Evolutionary conservation across 2,888 invertebrate genomes (phyloP).

Genomic region (Pyrrhia umbra): DNA sequence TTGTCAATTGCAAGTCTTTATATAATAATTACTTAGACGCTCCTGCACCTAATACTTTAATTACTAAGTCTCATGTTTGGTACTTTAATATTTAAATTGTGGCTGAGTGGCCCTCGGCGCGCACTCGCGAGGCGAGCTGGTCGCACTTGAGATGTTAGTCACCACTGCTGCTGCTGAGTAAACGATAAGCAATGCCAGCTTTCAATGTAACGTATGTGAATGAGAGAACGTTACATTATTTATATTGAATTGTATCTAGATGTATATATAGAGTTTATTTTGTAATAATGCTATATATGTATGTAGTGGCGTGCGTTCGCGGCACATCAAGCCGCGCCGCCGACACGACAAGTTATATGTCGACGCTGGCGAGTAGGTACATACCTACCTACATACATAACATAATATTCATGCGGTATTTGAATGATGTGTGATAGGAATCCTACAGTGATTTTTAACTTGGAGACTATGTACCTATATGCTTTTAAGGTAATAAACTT

Average conservation of each 20-base stretch:
- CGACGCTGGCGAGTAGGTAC: conserved; percentile 31
- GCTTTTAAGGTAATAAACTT: conserved; percentile 86
- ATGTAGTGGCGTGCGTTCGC: conserved; percentile 38
- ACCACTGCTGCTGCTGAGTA: conserved; percentile 23
- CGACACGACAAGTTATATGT: conserved; percentile 9
- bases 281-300: conserved; percentile 70
- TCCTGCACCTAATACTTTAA: too few species aligned
- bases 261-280: conserved; percentile 79
- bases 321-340: conserved; percentile 2
- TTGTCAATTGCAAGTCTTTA: too few species aligned
- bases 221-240: conserved; percentile 65
- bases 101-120: too few species aligned
- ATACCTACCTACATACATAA: conserved; percentile 40
- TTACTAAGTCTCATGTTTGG: too few species aligned
- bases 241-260: conserved; percentile 66
- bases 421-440: conserved; percentile 65
- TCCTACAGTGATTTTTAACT: conserved; percentile 74
- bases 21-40: too few species aligned
- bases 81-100: too few species aligned
- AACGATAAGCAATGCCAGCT: conserved; percentile 43
- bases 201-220: conserved; percentile 48
- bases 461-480: conserved; percentile 84
- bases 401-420: conserved; percentile 49
- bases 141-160: conserved; percentile 18
- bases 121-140: too few species aligned